Conservation (phyloP, 2,113 vertebrate genomes). For the Ginglymostoma cirratum region DNA sequence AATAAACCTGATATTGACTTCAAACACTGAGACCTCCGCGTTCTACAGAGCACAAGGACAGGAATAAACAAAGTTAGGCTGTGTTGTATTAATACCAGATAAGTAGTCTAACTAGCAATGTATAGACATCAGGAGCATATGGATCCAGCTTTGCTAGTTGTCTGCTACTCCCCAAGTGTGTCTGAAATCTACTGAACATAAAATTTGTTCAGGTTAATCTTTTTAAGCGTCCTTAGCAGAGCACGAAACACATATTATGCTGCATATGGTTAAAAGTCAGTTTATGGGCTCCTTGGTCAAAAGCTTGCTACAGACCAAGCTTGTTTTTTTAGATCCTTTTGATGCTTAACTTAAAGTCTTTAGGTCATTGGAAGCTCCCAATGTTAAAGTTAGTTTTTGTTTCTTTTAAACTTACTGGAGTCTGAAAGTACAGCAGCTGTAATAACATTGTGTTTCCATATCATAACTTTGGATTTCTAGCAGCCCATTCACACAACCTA, state of each 20-base stretch:
- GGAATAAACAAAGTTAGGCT: slow-evolving; percentile 26
- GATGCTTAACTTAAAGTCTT: not conserved
- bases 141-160: not conserved
- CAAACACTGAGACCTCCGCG: slow-evolving; percentile 92
- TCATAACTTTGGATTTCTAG: not conserved
- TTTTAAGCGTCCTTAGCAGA: not conserved
- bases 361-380: not conserved
- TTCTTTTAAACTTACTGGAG: not conserved
- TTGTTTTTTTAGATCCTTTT: not conserved
- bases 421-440: not conserved
- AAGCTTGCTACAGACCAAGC: not conserved
- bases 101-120: not conserved
- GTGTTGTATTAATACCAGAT: not conserved
- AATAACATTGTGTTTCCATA: not conserved
- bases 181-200: not conserved
- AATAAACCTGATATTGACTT: slow-evolving; percentile 96
- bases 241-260: not conserved
- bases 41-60: slow-evolving; percentile 63
- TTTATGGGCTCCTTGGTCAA: not conserved
- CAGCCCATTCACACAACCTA: not conserved
- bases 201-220: not conserved
- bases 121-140: not conserved
- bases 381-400: not conserved
- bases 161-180: not conserved
- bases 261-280: not conserved